These are phyloP conservation scores for Pampusana beccarii DNA, from an alignment of 2,113 vertebrate species.

Conservation along the genomic window DNA sequence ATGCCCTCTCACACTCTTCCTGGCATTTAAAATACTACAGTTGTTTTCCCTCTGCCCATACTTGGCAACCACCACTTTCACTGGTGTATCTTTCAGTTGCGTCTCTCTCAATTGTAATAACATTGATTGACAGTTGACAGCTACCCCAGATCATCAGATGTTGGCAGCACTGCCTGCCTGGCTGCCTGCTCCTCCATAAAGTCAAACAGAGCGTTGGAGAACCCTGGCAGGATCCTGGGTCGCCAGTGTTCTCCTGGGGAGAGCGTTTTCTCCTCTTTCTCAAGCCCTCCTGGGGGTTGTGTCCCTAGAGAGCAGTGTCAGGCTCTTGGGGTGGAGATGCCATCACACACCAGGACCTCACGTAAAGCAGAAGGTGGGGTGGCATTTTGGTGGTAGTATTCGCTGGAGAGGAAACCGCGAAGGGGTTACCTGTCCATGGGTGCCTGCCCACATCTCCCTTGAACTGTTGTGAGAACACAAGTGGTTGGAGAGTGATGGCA, in stretches of 20 bases:
- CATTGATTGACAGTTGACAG: neutral
- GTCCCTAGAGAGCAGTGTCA: neutral
- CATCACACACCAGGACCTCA: rapidly evolving
- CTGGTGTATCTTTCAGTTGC: neutral
- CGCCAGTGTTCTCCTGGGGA: rapidly evolving
- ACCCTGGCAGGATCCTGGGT: neutral
- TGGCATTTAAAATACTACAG: neutral
- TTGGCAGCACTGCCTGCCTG: neutral
- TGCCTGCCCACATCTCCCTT: rapidly evolving
- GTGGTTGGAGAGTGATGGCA: neutral
- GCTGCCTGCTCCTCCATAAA: neutral
- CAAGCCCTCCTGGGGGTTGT: neutral
- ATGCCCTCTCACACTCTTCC: neutral
- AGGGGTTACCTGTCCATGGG: neutral
- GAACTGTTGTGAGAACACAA: neutral
- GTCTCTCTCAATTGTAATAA: neutral
- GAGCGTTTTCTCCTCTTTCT: neutral
- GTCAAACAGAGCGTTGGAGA: neutral
- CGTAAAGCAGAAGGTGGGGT: rapidly evolving
- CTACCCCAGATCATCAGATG: neutral
- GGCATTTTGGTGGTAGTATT: neutral
- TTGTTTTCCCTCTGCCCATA: neutral
- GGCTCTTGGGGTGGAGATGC: neutral
- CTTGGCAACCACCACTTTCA: neutral
- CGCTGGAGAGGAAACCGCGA: neutral